Percentiles rank a stretch among this genome's conserved stretches.
phyloP scores from a whole-genome alignment of 2,113 vertebrate genomes.

The Lethenteron camtschaticum region DNA sequence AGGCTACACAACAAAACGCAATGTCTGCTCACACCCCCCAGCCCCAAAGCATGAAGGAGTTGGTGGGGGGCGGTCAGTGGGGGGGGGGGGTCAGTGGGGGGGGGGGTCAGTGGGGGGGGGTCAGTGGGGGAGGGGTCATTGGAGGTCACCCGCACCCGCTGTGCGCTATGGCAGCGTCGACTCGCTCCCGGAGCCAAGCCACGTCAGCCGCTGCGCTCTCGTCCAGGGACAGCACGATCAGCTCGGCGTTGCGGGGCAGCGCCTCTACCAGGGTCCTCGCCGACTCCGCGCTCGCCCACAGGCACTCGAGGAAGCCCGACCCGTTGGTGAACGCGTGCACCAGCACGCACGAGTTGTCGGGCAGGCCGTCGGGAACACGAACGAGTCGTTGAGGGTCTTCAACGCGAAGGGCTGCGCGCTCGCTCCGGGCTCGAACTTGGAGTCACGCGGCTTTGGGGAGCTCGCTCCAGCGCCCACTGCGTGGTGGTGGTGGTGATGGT shows the following conservation, averaged over 20 bases:
- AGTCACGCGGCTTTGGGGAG: background rate
- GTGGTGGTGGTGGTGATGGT: background rate
- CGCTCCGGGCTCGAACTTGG: slow-evolving; percentile 23
- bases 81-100: background rate
- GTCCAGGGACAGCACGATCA: slow-evolving; percentile 31
- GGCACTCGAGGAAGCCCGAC: slow-evolving; percentile 29
- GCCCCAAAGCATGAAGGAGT: too few species aligned
- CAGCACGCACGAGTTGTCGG: slow-evolving; percentile 14
- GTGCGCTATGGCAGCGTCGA: slow-evolving; percentile 15
- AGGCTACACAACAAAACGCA: too few species aligned
- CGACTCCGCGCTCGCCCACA: slow-evolving; percentile 27
- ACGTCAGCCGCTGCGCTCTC: slow-evolving; percentile 22
- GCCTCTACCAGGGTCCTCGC: slow-evolving; percentile 19
- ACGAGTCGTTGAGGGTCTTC: slow-evolving; percentile 24
- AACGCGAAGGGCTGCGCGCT: slow-evolving; percentile 19
- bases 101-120: too few species aligned
- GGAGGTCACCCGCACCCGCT: slow-evolving; percentile 15
- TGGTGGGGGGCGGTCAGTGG: too few species aligned
- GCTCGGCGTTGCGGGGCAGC: slow-evolving; percentile 18
- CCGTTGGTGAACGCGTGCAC: slow-evolving; percentile 37
- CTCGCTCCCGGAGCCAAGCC: slow-evolving; percentile 31
- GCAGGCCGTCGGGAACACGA: slow-evolving; percentile 16
- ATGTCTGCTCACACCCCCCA: too few species aligned
- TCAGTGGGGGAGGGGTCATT: background rate
- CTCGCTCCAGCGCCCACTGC: background rate